Conservation (phyloP, 2,113 vertebrate genomes). For the Willisornis vidua region DNA sequence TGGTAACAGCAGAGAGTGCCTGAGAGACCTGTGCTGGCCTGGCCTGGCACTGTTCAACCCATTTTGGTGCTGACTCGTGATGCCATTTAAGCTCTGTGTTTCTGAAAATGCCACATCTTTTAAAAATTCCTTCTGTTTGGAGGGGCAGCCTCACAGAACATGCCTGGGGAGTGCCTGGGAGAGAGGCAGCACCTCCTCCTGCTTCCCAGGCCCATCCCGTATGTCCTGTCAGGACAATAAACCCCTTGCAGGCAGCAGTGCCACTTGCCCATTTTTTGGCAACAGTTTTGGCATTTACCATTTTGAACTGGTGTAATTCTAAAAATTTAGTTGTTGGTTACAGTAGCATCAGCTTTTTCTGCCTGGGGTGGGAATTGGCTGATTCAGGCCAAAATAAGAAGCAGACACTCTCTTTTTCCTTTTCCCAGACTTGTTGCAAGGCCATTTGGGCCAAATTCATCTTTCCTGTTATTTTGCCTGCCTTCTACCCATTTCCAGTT, state of each 20-base stretch:
- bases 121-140: background rate
- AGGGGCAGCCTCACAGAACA: fast-evolving
- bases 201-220: background rate
- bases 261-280: background rate
- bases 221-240: background rate
- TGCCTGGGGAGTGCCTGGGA: background rate
- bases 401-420: background rate
- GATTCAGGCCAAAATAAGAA: background rate
- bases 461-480: background rate
- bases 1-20: background rate
- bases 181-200: background rate
- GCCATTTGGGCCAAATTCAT: background rate
- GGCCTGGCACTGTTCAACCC: background rate
- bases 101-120: background rate
- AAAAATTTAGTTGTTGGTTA: background rate
- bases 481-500: background rate
- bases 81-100: fast-evolving
- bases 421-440: background rate
- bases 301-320: background rate
- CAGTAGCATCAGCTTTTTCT: background rate
- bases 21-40: background rate
- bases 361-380: background rate
- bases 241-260: background rate
- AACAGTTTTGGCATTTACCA: background rate
- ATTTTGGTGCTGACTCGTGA: fast-evolving